Conservation (phyloP, 1,140 invertebrate species). For the Ceratitis capitata region DNA sequence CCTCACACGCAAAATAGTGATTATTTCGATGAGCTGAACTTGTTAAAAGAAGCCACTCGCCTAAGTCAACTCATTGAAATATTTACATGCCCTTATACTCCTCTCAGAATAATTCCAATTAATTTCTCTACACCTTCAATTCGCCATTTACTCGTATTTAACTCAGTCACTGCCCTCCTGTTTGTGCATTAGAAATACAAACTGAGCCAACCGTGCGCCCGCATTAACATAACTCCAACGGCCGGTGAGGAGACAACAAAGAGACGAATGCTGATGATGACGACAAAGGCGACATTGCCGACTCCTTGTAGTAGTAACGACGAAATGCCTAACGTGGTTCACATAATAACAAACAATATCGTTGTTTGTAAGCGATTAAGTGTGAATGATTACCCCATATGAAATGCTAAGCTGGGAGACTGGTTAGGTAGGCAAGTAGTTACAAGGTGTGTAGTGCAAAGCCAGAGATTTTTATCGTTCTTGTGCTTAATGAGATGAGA, state of each 20-base stretch:
- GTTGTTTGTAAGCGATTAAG: background rate
- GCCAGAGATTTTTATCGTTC: no score
- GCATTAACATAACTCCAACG: slow-evolving; percentile 33
- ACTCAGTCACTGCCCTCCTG: slow-evolving; percentile 8
- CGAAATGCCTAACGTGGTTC: background rate
- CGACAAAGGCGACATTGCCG: background rate
- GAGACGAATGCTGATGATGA: background rate
- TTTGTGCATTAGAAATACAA: slow-evolving; percentile 10
- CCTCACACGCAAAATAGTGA: background rate
- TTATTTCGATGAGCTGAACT: no score
- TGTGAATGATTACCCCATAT: background rate
- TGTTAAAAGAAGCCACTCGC: no score
- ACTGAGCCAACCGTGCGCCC: background rate
- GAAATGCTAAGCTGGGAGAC: no score
- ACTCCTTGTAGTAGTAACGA: background rate
- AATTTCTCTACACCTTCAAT: background rate
- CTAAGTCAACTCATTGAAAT: background rate
- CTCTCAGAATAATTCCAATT: background rate
- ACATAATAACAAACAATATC: slow-evolving; percentile 19
- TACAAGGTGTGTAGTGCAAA: no score
- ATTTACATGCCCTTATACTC: background rate
- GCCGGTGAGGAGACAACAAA: background rate
- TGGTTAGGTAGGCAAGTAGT: no score
- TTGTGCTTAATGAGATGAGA: no score
- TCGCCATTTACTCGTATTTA: background rate